These are phyloP conservation scores for Toxotes lorentzi DNA, from an alignment of 2,797 vertebrate species.

Conservation along the genomic window DNA sequence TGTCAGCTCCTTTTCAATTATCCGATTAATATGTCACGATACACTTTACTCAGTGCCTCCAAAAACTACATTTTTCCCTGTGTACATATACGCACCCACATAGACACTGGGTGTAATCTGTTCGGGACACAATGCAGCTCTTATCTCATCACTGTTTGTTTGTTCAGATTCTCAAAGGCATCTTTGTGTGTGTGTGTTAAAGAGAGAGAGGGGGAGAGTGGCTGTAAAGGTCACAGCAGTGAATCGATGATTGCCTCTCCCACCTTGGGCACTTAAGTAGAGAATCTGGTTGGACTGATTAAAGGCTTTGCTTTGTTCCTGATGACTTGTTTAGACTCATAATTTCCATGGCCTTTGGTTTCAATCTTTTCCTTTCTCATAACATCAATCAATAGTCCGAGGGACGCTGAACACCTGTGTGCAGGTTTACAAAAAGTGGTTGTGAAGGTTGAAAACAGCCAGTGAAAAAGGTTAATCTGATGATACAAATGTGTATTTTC, in stretches of 20 bases:
- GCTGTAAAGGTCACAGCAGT: conserved; percentile 75
- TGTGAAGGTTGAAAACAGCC: neutral
- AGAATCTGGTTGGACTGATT: conserved; percentile 59
- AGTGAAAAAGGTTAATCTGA: neutral
- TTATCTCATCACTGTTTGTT: conserved; percentile 67
- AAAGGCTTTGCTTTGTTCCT: conserved; percentile 50
- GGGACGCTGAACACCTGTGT: neutral
- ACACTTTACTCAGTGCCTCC: neutral
- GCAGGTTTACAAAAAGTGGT: conserved; percentile 4
- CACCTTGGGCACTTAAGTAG: conserved; percentile 51
- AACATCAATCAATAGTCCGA: conserved; percentile 18
- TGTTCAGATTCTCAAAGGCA: conserved; percentile 54
- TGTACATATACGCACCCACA: conserved; percentile 4
- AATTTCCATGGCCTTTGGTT: conserved; percentile 48
- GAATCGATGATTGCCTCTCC: conserved; percentile 69
- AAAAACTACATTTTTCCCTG: too few species aligned
- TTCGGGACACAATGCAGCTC: conserved; percentile 40
- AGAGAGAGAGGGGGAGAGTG: neutral
- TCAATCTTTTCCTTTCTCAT: conserved; percentile 27
- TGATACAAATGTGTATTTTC: neutral
- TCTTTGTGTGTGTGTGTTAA: conserved; percentile 18
- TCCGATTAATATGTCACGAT: conserved; percentile 18
- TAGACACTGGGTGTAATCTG: conserved; percentile 32
- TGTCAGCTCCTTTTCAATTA: neutral
- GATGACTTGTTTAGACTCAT: conserved; percentile 53